Conservation (phyloP, 2,888 invertebrate genomes). For the Calameuta idolon region DNA sequence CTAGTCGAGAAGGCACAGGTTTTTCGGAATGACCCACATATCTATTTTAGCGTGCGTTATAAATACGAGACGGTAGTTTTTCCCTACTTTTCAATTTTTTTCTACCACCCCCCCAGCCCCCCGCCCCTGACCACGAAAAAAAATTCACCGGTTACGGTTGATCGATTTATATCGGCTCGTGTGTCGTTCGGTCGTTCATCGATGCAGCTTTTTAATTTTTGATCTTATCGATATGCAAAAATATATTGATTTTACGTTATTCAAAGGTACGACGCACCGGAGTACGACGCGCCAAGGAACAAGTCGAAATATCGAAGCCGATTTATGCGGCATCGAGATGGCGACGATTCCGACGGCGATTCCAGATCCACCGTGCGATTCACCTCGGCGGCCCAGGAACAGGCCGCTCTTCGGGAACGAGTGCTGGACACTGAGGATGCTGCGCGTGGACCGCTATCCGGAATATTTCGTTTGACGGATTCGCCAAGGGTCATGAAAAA, state of each 20-base stretch:
- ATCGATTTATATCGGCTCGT: not conserved
- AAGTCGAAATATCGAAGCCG: constrained; percentile 64
- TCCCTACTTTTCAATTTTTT: constrained; percentile 27
- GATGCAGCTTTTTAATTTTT: not conserved
- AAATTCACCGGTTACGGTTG: not conserved
- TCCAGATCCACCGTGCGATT: constrained; percentile 75
- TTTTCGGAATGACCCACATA: constrained; percentile 58
- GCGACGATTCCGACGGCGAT: constrained; percentile 84
- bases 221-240: not conserved
- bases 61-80: constrained; percentile 43
- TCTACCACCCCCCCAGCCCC: constrained; percentile 1
- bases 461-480: constrained; percentile 87
- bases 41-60: constrained; percentile 49
- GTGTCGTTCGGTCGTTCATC: not conserved
- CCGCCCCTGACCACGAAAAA: not conserved
- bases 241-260: not conserved
- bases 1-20: constrained; percentile 41
- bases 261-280: constrained; percentile 60
- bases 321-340: constrained; percentile 72
- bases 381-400: constrained; percentile 67
- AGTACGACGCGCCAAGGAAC: constrained; percentile 62
- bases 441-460: constrained; percentile 86
- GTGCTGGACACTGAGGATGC: constrained; percentile 92
- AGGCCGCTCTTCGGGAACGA: constrained; percentile 70
- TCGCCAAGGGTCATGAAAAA: constrained; percentile 91